Evolutionary conservation across 2,888 invertebrate genomes (phyloP).

Genomic region (Caenorhabditis japonica): DNA sequence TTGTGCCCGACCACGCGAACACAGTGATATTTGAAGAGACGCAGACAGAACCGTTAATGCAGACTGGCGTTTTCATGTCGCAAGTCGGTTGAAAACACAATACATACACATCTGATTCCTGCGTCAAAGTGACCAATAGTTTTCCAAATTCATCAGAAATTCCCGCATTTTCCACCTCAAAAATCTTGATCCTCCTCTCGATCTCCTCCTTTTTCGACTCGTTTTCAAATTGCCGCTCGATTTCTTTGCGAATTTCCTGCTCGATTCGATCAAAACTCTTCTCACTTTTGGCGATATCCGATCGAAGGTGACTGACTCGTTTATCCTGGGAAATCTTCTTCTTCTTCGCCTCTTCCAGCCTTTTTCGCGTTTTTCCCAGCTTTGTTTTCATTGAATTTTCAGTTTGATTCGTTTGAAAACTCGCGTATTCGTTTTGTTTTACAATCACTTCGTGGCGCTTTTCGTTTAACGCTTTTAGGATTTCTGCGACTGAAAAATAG

Average conservation of each 20-base stretch:
- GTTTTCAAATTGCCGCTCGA: slow-evolving; percentile 42
- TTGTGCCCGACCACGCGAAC: too few relatives aligned
- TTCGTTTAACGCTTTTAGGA: slow-evolving; percentile 38
- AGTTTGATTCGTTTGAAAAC: slow-evolving; percentile 33
- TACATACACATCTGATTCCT: slow-evolving; percentile 11
- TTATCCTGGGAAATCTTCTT: slow-evolving; percentile 49
- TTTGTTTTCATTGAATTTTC: slow-evolving; percentile 36
- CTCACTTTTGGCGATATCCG: slow-evolving; percentile 43
- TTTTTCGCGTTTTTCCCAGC: slow-evolving; percentile 25
- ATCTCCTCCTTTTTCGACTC: slow-evolving; percentile 51
- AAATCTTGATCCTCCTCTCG: slow-evolving; percentile 37
- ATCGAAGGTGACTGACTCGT: slow-evolving; percentile 28
- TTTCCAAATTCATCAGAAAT: slow-evolving; percentile 46
- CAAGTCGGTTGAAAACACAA: too few relatives aligned
- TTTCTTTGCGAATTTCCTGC: slow-evolving; percentile 29
- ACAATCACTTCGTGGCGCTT: slow-evolving; percentile 18
- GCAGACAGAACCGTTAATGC: too few relatives aligned
- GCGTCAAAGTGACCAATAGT: slow-evolving; percentile 20
- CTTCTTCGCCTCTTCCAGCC: slow-evolving; percentile 37
- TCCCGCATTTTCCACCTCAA: slow-evolving; percentile 46
- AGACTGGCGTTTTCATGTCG: too few relatives aligned
- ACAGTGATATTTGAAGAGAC: too few relatives aligned
- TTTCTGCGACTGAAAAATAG: slow-evolving; percentile 39
- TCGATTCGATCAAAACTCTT: slow-evolving; percentile 47
- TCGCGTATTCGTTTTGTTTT: slow-evolving; percentile 27